Conservation (phyloP, 1,140 invertebrate species). For the Trachymyrmex septentrionalis region DNA sequence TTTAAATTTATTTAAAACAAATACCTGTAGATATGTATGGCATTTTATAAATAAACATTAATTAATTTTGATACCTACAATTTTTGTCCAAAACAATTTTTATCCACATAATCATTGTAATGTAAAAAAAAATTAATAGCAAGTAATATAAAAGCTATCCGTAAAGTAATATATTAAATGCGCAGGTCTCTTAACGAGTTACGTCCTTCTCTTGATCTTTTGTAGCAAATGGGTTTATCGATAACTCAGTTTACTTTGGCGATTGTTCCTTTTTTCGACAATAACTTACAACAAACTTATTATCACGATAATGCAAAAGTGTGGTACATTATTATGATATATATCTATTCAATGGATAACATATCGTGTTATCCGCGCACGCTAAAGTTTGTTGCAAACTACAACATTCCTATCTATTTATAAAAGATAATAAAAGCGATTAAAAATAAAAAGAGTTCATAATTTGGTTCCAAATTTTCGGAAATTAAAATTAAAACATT, state of each 20-base stretch:
- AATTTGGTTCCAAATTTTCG: not conserved
- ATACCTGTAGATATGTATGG: not conserved
- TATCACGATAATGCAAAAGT: constrained; percentile 56
- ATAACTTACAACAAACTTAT: constrained; percentile 17
- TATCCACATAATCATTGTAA: not conserved
- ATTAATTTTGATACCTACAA: not conserved
- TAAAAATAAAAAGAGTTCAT: not conserved
- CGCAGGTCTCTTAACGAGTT: constrained; percentile 19
- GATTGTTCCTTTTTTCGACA: constrained; percentile 9
- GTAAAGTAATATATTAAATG: not conserved
- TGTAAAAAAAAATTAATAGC: not conserved
- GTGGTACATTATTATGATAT: constrained; percentile 29
- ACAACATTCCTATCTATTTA: not conserved
- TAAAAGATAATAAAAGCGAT: not conserved
- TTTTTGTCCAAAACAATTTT: not conserved
- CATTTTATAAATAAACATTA: not conserved
- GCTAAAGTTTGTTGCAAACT: not conserved
- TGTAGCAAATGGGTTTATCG: constrained; percentile 46
- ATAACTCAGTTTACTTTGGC: constrained; percentile 38
- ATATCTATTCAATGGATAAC: constrained; percentile 32
- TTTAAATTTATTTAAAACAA: not conserved
- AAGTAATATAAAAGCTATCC: not conserved
- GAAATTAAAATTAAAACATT: constrained; percentile 6
- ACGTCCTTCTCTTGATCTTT: not conserved
- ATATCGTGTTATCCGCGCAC: not conserved